Evolutionary conservation across 2,888 invertebrate genomes (phyloP).

Genomic region (Leptinotarsa tumamoca): DNA sequence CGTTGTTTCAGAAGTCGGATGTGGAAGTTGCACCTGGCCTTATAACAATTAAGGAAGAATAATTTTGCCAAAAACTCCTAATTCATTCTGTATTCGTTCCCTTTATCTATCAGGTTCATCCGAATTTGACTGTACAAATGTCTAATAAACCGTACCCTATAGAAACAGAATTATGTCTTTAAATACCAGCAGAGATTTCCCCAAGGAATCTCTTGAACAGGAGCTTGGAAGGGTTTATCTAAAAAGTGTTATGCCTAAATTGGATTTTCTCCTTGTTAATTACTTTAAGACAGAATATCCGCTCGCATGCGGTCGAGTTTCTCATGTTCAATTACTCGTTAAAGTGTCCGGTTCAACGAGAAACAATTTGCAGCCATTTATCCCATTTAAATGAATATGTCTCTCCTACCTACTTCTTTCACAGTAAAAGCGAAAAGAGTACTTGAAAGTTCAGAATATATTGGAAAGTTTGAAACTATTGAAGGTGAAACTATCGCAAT

Average conservation of each 20-base stretch:
- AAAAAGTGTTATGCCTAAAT: slow-evolving; percentile 39
- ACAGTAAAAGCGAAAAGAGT: no score
- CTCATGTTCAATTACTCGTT: background rate
- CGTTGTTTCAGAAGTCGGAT: no score
- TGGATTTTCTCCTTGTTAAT: slow-evolving; percentile 32
- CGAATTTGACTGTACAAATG: background rate
- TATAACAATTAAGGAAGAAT: no score
- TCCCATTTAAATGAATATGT: background rate
- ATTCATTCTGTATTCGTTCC: no score
- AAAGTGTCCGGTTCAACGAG: slow-evolving; percentile 1
- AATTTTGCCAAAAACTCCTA: no score
- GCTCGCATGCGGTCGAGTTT: background rate
- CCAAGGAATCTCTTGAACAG: slow-evolving; percentile 24
- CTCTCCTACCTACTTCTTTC: background rate
- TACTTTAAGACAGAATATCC: slow-evolving; percentile 21
- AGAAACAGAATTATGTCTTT: slow-evolving; percentile 32
- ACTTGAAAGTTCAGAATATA: no score
- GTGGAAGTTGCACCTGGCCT: no score
- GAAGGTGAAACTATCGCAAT: no score
- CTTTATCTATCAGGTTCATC: background rate
- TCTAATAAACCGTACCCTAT: slow-evolving; percentile 28
- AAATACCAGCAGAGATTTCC: slow-evolving; percentile 30
- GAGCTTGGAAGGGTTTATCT: slow-evolving; percentile 32
- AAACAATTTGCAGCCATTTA: background rate
- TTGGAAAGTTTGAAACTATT: no score